Conservation (phyloP, 2,113 vertebrate genomes). For the Synchiropus splendidus region DNA sequence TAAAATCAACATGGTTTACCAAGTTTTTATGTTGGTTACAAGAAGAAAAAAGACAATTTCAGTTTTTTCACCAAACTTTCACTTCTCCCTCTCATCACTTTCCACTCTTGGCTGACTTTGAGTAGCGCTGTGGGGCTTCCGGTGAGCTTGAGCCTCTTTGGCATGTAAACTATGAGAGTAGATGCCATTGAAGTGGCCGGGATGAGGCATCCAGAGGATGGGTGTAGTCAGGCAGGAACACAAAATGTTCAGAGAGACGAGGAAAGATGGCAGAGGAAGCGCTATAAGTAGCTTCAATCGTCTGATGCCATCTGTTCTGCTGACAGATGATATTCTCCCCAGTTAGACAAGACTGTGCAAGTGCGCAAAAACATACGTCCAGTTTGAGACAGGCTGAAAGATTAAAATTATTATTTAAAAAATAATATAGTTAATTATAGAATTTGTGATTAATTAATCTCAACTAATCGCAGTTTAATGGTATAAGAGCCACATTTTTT, state of each 20-base stretch:
- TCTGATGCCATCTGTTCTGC: conserved; percentile 59
- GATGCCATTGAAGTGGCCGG: conserved; percentile 33
- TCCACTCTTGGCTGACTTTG: conserved; percentile 57
- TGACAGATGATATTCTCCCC: conserved; percentile 47
- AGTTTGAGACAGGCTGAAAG: conserved; percentile 22
- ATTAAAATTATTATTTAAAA: neutral
- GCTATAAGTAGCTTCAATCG: conserved; percentile 61
- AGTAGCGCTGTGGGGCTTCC: conserved; percentile 38
- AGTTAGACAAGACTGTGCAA: conserved; percentile 35
- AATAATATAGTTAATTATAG: too few relatives aligned
- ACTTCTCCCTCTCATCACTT: conserved; percentile 16
- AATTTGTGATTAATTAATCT: too few relatives aligned
- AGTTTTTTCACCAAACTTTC: conserved; percentile 7
- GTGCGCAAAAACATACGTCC: conserved; percentile 10
- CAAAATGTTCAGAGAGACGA: conserved; percentile 3
- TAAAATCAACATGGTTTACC: neutral
- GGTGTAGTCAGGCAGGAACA: conserved; percentile 15
- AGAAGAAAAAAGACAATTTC: neutral
- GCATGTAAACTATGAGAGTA: conserved; percentile 30
- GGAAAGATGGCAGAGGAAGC: conserved; percentile 27
- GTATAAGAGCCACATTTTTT: too few relatives aligned
- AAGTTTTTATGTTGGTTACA: neutral
- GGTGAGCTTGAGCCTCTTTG: conserved; percentile 46
- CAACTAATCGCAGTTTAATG: too few relatives aligned
- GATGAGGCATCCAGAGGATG: conserved; percentile 26